Evolutionary conservation across 2,113 vertebrate genomes (phyloP), one percentile per base, ranked within the genome.

Genomic region (Mionectes macconnelli): DNA sequence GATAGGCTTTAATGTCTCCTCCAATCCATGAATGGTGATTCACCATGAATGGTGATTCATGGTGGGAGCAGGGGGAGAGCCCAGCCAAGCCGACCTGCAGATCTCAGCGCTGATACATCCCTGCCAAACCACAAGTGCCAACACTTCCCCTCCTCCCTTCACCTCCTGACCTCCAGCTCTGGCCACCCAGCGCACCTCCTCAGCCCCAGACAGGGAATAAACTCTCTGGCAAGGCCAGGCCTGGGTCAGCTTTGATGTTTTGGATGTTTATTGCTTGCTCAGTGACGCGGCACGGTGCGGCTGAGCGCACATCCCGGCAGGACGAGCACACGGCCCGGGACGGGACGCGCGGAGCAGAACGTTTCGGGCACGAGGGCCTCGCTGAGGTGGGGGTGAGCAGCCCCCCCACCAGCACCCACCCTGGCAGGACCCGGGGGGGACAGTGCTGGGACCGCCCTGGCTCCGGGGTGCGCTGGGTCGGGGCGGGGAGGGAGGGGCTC

Each of bases 261-360:
- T 52, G 30, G 90, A 73, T 28, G 63, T 94, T 96, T 97, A 94
- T 94, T 97, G 69, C 69, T 89, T 84, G 74, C 77, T 96, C 8
- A 4, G 91, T 89, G 83, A 25, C 63, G 27, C 16, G 1, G 66
- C 45, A 30, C 3, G 47, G 81, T 70, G 12, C 6, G 3, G 87
- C 90, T 60, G 77, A 37, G 14, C 56, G 13, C 22, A 5, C 14
- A 35, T 35, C 56, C n/a, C n/a, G 13, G 57, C 9, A 15, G 35
- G 35, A 60, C 28, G 27, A 13, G 27, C 60, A 30, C 60, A 12
- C 37, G 12, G 63, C 88, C 89, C 13, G 9, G 82, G 82, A 74
- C 1, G 30, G 80, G 89, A 77, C 8, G 7, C 0, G 19, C 8
- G 1, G 91, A 81, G 91, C 67, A 23, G 82, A 70, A 37, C 7